Evolutionary conservation across 2,113 vertebrate genomes (phyloP), one percentile per base, ranked within the genome.

Genomic region (Scopus umbretta): DNA sequence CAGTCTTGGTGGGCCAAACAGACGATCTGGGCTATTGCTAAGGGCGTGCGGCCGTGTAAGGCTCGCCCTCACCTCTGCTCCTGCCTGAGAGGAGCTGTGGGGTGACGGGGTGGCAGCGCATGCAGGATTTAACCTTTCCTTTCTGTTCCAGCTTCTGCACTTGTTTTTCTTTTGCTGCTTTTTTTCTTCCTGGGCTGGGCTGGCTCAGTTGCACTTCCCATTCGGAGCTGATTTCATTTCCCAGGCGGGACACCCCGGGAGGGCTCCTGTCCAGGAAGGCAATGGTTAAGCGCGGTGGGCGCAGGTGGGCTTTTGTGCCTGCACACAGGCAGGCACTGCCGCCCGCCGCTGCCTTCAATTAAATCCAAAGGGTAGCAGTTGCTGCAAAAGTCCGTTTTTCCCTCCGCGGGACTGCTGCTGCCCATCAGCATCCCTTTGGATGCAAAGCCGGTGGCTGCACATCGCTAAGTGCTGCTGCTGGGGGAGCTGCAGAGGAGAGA

Each of bases 21-120:
- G 0, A 16, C n/a, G 2, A 2, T 9, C 49, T 27, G 1, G 0
- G 53, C 50, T 43, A 2, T 5, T 11, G 43, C 55, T 43, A 0
- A 20, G 72, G 76, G 58, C 2, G 1, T 12, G 62, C 2, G 6
- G 53, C 36, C 18, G 68, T 2, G 22, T 15, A 32, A 11, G 68
- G 45, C 65, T 84, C 25, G 4, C 13, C 36, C 49, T 73, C 16
- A 2, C 27, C 85, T 42, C 67, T 1, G 6, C 34, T 67, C 47
- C 59, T 4, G 17, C 29, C 70, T 6, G 65, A 72, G 67, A 67
- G 0, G 3, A 38, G 55, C 55, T 19, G 17, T 5, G 30, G 49
- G 72, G 38, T 65, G 82, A 36, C 6, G 2, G 26, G 38, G 66
- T 17, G 45, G 61, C 56, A 50, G 58, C 0, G 0, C 55, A 17